phyloP scores from a whole-genome alignment of 1,140 invertebrate species.

The Drosophila rufa region DNA sequence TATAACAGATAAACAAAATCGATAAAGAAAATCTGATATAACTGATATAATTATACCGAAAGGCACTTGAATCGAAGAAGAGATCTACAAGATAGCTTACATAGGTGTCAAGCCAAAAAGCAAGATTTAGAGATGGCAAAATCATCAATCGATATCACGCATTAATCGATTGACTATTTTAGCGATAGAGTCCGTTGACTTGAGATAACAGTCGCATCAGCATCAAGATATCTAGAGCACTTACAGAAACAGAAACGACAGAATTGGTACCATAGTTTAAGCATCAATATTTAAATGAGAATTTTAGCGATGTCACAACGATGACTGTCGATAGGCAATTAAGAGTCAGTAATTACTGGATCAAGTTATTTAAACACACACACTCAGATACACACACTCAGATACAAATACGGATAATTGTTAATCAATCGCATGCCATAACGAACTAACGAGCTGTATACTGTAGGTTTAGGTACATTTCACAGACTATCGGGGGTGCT shows the following conservation, averaged over 20 bases:
- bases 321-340: not conserved
- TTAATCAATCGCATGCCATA: conserved; percentile 16
- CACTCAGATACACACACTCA: not conserved
- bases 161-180: not conserved
- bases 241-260: not conserved
- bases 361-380: too few species aligned
- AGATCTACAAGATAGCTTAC: conserved; percentile 5
- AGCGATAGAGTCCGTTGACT: not conserved
- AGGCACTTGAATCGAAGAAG: not conserved
- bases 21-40: not conserved
- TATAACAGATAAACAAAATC: too few species aligned
- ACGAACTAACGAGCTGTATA: conserved; percentile 31
- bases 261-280: not conserved
- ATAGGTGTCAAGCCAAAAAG: not conserved
- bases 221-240: conserved; percentile 1
- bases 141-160: not conserved
- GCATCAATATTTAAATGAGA: not conserved
- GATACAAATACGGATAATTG: conserved; percentile 3
- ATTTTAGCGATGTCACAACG: not conserved
- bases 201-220: not conserved
- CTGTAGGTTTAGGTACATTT: conserved; percentile 37
- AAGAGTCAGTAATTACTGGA: not conserved
- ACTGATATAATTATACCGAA: not conserved
- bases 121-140: not conserved
- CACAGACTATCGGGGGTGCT: not conserved